Percentiles rank a stretch among this genome's conserved stretches.
phyloP scores from a whole-genome alignment of 2,888 invertebrate species.

The Trypoxylon attenuatum region DNA sequence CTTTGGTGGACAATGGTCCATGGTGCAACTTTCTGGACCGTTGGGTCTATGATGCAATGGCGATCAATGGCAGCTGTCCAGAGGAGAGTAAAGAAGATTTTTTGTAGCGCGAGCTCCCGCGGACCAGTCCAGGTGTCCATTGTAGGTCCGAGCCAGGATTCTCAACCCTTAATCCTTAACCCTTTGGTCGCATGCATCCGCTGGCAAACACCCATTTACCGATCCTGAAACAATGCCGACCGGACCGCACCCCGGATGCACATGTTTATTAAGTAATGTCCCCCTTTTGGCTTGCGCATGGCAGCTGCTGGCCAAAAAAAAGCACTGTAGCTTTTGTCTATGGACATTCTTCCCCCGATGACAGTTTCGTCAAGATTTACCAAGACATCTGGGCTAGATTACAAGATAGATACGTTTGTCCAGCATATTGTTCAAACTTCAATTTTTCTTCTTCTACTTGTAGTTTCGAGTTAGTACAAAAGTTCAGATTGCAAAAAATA shows the following conservation, averaged over 20 bases:
- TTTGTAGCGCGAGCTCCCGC: conserved; percentile 46
- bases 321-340: conserved; percentile 57
- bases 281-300: conserved; percentile 53
- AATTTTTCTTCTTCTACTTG: no score
- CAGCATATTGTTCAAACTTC: no score
- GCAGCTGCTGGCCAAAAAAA: conserved; percentile 61
- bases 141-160: conserved; percentile 62
- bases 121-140: conserved; percentile 68
- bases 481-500: no score
- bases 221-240: conserved; percentile 70
- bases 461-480: no score
- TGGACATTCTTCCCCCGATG: conserved; percentile 41
- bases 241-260: conserved; percentile 73
- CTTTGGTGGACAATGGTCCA: conserved; percentile 10
- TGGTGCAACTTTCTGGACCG: background rate
- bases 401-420: background rate
- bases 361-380: conserved; percentile 37
- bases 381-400: conserved; percentile 26
- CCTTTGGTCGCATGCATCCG: conserved; percentile 64
- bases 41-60: conserved; percentile 12
- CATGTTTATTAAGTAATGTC: conserved; percentile 68
- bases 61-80: conserved; percentile 60
- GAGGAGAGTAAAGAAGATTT: conserved; percentile 49
- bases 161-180: conserved; percentile 67
- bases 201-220: conserved; percentile 63